Percentiles rank a stretch among this genome's conserved stretches.
These are phyloP conservation scores for Mesorhabditis belari DNA, from an alignment of 2,888 invertebrate species.

Conservation along the genomic window DNA sequence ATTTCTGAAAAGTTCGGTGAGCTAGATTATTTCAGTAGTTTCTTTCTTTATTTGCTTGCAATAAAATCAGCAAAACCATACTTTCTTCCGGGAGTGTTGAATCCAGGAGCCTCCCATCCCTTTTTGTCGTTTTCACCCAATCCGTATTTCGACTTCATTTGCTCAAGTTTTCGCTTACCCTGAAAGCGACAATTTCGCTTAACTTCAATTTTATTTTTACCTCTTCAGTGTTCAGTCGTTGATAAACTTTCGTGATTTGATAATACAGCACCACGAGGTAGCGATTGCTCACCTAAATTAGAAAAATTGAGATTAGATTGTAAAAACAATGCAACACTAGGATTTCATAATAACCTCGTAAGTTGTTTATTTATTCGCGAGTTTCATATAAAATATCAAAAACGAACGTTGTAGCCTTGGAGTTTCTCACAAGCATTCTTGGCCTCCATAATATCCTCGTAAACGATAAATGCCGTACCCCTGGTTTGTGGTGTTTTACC, in stretches of 20 bases:
- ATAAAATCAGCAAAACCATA: too few species aligned
- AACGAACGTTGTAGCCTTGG: conserved; percentile 87
- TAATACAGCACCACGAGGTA: conserved; percentile 98
- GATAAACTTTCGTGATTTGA: conserved; percentile 63
- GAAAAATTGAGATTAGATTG: neutral
- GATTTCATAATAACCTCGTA: conserved; percentile 1
- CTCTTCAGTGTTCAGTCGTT: conserved; percentile 58
- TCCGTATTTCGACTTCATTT: conserved; percentile 59
- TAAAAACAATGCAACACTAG: too few species aligned
- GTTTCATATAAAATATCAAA: neutral
- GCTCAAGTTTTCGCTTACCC: conserved; percentile 57
- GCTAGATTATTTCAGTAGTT: too few species aligned
- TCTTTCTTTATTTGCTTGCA: too few species aligned
- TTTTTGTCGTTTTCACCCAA: conserved; percentile 53
- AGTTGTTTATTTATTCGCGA: neutral
- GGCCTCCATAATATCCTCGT: conserved; percentile 99
- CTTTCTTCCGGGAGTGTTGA: conserved; percentile 25
- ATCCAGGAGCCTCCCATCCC: conserved; percentile 42
- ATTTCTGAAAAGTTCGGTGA: too few species aligned
- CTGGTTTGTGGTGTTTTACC: conserved; percentile 95
- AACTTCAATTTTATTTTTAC: conserved; percentile 31
- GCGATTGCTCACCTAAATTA: conserved; percentile 60
- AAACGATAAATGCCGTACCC: conserved; percentile 98
- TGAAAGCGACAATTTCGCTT: conserved; percentile 11
- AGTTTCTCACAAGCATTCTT: conserved; percentile 99